phyloP scores from a whole-genome alignment of 2,797 vertebrate species.

The Glyptemys insculpta region DNA sequence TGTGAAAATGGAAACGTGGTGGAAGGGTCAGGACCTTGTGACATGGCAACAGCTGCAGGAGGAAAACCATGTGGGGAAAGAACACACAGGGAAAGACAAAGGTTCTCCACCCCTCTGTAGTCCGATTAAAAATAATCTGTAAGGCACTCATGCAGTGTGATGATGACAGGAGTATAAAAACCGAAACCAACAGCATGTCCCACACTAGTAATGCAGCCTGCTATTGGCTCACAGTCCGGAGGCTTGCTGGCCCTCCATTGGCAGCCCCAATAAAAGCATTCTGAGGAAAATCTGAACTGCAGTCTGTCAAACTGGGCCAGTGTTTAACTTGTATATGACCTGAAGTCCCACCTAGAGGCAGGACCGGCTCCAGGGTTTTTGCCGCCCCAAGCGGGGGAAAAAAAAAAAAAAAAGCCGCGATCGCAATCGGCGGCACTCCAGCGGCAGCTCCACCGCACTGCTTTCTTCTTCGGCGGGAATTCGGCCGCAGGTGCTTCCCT shows the following conservation, averaged over 20 bases:
- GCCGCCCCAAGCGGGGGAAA: too few relatives aligned
- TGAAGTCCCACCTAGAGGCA: background rate
- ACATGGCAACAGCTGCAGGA: rapidly evolving
- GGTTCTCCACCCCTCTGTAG: background rate
- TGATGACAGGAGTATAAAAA: background rate
- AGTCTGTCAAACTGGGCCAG: background rate
- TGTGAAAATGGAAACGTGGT: background rate
- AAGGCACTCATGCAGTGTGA: background rate
- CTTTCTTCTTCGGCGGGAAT: too few relatives aligned
- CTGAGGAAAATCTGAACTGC: background rate
- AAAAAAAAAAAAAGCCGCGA: too few relatives aligned
- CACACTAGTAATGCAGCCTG: background rate
- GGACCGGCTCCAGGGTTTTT: too few relatives aligned
- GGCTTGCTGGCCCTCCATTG: background rate
- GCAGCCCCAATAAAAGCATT: background rate
- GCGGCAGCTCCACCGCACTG: too few relatives aligned
- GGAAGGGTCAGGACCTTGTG: background rate
- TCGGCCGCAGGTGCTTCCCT: too few relatives aligned
- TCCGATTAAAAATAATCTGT: background rate
- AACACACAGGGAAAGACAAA: background rate
- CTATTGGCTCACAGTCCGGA: background rate
- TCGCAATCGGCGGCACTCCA: too few relatives aligned
- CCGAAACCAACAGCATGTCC: background rate
- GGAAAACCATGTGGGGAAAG: background rate
- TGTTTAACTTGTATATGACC: background rate